A percentile compares a stretch with the other conserved stretches of the same genome.
Evolutionary conservation across 2,888 invertebrate genomes (phyloP).

Genomic region (Ectropis crepuscularia): DNA sequence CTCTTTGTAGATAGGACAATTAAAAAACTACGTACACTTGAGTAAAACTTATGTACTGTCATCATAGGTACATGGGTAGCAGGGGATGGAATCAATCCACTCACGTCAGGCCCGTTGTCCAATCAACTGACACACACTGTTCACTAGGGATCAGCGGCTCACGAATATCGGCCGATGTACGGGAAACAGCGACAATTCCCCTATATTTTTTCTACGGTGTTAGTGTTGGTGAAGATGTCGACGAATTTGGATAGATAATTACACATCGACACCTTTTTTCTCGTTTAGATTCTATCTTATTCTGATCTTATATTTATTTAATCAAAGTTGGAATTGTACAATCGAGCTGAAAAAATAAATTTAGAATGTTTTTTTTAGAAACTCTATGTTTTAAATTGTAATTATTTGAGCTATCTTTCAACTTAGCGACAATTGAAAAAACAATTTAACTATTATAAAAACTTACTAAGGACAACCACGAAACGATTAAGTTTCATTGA

Average conservation of each 20-base stretch:
- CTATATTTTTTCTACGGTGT: constrained; percentile 44
- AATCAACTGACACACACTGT: constrained; percentile 80
- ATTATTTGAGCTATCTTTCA: no score
- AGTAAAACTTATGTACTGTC: constrained; percentile 9
- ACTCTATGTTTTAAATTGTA: no score
- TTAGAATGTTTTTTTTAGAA: no score
- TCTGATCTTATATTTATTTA: neutral
- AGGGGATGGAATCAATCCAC: constrained; percentile 76
- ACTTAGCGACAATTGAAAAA: no score
- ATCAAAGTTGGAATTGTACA: no score
- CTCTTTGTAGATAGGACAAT: no score
- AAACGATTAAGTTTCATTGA: no score
- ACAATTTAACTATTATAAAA: no score
- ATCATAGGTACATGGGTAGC: constrained; percentile 29
- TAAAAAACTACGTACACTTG: no score
- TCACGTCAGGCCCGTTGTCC: constrained; percentile 77
- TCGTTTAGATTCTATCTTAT: neutral
- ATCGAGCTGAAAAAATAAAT: no score
- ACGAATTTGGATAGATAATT: constrained; percentile 52
- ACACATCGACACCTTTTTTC: constrained; percentile 57
- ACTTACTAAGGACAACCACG: no score
- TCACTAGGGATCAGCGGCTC: constrained; percentile 71
- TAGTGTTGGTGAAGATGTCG: constrained; percentile 45
- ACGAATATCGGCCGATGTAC: constrained; percentile 48
- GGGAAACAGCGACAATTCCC: constrained; percentile 41